Conservation (phyloP, 1,140 invertebrate species). For the Drosophila sproati region DNA sequence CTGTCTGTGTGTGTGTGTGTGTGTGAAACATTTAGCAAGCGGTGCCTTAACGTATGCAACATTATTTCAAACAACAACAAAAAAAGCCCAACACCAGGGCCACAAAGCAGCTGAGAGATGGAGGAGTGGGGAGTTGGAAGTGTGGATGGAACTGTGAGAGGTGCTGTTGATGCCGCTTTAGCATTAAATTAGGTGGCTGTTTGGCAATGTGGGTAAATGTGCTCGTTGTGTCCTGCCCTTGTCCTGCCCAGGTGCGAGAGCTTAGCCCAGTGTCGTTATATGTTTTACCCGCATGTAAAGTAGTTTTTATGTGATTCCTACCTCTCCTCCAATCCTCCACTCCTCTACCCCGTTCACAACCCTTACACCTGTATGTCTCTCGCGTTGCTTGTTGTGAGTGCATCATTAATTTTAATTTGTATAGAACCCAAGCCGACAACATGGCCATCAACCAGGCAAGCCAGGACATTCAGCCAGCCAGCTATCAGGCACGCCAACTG, state of each 20-base stretch:
- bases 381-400: constrained; percentile 64
- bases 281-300: constrained; percentile 75
- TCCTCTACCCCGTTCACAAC: too few species aligned
- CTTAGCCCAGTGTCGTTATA: constrained; percentile 67
- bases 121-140: neutral
- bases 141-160: neutral
- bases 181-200: constrained; percentile 76
- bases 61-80: constrained; percentile 70
- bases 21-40: constrained; percentile 70
- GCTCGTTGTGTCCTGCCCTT: constrained; percentile 1
- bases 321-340: neutral
- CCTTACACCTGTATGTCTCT: constrained; percentile 10
- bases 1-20: constrained; percentile 12
- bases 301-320: constrained; percentile 72
- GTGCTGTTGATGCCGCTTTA: constrained; percentile 49
- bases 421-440: constrained; percentile 68
- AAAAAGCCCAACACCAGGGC: constrained; percentile 61
- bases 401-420: constrained; percentile 82
- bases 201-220: constrained; percentile 29
- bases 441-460: constrained; percentile 56
- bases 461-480: neutral
- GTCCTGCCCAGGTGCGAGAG: constrained; percentile 67
- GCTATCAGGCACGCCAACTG: constrained; percentile 42
- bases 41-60: constrained; percentile 71
- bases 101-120: constrained; percentile 6